Conservation (phyloP, 2,797 vertebrate genomes). For the Premnoplex brunnescens region DNA sequence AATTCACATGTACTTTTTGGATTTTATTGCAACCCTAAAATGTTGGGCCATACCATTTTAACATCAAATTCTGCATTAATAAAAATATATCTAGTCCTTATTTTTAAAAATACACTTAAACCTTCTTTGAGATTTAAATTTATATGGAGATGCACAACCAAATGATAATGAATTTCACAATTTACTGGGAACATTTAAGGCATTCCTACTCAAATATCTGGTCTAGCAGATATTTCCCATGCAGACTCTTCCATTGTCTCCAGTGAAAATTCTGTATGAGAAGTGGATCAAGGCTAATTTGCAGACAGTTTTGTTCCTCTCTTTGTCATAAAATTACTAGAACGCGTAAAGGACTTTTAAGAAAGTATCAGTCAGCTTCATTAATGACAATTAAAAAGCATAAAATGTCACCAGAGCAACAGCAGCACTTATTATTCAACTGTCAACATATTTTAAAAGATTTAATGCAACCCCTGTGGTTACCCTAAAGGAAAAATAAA, state of each 20-base stretch:
- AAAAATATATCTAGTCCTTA: neutral
- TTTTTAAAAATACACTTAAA: neutral
- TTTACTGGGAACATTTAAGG: neutral
- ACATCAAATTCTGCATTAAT: neutral
- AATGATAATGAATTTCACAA: neutral
- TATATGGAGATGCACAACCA: neutral
- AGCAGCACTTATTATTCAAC: slow-evolving; percentile 63
- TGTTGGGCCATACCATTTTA: neutral
- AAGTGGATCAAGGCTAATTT: slow-evolving; percentile 56
- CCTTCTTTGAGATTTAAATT: neutral
- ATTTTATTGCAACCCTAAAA: neutral
- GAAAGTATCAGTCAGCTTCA: slow-evolving; percentile 58
- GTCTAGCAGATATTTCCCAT: slow-evolving; percentile 30
- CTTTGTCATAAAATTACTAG: slow-evolving; percentile 51
- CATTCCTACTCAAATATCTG: neutral
- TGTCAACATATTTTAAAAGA: slow-evolving; percentile 71
- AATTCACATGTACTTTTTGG: neutral
- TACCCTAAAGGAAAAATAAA: slow-evolving; percentile 65
- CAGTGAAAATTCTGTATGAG: slow-evolving; percentile 32
- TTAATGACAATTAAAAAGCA: slow-evolving; percentile 71
- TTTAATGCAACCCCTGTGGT: slow-evolving; percentile 66
- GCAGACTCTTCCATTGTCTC: slow-evolving; percentile 13
- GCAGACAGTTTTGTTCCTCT: slow-evolving; percentile 34
- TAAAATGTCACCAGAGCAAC: slow-evolving; percentile 62
- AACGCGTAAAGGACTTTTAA: slow-evolving; percentile 45